phyloP scores from a whole-genome alignment of 2,113 vertebrate species.

The Phrynocephalus versicolor region DNA sequence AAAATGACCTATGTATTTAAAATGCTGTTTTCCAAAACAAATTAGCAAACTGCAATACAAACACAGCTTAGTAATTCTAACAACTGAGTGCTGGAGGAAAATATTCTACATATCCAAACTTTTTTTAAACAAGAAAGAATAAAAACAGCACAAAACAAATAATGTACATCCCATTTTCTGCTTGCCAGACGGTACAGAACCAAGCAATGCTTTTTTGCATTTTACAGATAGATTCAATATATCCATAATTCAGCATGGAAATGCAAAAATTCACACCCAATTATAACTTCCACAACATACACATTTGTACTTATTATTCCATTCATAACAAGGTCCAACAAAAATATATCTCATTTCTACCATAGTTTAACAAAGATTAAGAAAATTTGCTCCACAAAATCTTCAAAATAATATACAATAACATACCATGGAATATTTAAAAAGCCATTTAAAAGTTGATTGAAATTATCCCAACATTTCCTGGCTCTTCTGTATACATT shows the following conservation, averaged over 20 bases:
- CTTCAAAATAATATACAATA: background rate
- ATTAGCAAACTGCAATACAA: background rate
- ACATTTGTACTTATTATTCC: background rate
- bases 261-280: background rate
- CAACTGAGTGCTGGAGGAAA: background rate
- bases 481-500: background rate
- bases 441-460: background rate
- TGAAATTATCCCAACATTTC: background rate
- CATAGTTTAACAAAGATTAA: background rate
- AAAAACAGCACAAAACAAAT: background rate
- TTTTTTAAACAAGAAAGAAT: background rate
- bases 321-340: background rate
- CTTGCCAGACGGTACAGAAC: background rate
- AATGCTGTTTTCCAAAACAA: background rate
- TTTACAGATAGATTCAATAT: background rate
- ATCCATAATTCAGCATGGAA: background rate
- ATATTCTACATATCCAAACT: background rate
- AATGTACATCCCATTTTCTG: background rate
- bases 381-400: background rate
- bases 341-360: background rate
- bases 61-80: background rate
- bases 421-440: conserved; percentile 16
- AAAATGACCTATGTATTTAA: background rate
- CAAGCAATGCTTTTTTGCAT: background rate
- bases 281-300: background rate